Evolutionary conservation across 2,797 vertebrate species (phyloP).

Genomic region (Morelia viridis): DNA sequence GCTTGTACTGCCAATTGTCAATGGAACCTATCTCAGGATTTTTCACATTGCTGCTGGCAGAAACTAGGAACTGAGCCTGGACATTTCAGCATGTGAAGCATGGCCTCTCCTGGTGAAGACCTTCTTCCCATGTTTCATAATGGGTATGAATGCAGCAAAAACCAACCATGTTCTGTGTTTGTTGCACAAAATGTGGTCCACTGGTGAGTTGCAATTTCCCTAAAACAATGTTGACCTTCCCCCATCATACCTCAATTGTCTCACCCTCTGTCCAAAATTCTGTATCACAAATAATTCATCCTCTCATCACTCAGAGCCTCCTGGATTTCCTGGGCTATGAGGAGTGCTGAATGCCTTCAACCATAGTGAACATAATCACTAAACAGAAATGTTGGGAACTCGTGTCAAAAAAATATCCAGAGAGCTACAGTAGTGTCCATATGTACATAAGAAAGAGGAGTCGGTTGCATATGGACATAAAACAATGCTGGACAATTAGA

Average conservation of each 20-base stretch:
- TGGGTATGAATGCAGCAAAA: background rate
- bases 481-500: background rate
- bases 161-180: background rate
- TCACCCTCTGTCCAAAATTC: background rate
- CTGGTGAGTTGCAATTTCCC: background rate
- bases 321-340: background rate
- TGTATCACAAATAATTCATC: background rate
- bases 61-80: background rate
- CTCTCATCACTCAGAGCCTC: too few relatives aligned
- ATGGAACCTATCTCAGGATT: background rate
- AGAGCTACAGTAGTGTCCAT: background rate
- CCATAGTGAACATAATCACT: background rate
- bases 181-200: background rate
- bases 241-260: background rate
- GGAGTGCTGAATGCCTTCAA: background rate
- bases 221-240: background rate
- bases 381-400: background rate
- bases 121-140: background rate
- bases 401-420: background rate
- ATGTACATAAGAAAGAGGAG: background rate
- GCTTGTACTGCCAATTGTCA: background rate
- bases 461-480: too few relatives aligned
- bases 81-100: background rate
- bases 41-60: background rate
- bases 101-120: background rate